These are phyloP conservation scores for Pseudobourletiella spinata DNA, from an alignment of 1,140 invertebrate genomes.

Conservation along the genomic window DNA sequence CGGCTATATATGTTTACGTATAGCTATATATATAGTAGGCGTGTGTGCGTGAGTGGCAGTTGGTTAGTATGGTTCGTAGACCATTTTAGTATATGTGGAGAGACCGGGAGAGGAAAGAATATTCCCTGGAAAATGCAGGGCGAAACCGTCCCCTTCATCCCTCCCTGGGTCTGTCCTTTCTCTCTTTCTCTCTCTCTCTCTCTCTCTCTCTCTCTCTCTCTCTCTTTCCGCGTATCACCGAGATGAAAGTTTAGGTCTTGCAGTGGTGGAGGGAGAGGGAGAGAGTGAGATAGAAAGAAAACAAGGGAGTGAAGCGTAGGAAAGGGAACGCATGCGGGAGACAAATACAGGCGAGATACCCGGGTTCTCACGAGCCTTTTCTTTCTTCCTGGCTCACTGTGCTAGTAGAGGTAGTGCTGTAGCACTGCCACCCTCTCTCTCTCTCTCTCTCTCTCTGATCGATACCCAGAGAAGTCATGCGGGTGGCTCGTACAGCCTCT, in stretches of 20 bases:
- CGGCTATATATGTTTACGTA: too few relatives aligned
- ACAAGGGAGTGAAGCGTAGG: neutral
- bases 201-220: too few relatives aligned
- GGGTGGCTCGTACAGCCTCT: slow-evolving; percentile 18
- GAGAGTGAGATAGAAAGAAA: slow-evolving; percentile 4
- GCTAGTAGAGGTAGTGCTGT: too few relatives aligned
- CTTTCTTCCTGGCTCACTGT: slow-evolving; percentile 8
- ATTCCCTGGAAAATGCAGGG: neutral
- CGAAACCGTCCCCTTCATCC: neutral
- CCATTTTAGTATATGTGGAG: too few relatives aligned
- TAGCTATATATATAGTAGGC: too few relatives aligned
- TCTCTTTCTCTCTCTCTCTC: too few relatives aligned
- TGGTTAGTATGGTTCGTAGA: neutral
- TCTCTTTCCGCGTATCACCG: too few relatives aligned
- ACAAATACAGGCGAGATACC: slow-evolving; percentile 2
- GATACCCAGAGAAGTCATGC: slow-evolving; percentile 35
- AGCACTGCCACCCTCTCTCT: too few relatives aligned
- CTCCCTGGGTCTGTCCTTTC: neutral
- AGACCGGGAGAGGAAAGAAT: too few relatives aligned
- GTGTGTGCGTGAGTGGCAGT: neutral
- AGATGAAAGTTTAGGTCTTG: too few relatives aligned
- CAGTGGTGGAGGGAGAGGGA: neutral
- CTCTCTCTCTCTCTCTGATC: slow-evolving; percentile 24
- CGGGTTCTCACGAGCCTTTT: slow-evolving; percentile 1
- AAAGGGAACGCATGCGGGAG: slow-evolving; percentile 7